Percentiles rank a stretch among this genome's conserved stretches.
Evolutionary conservation across 2,113 vertebrate species (phyloP).

Genomic region (Cynoglossus semilaevis): DNA sequence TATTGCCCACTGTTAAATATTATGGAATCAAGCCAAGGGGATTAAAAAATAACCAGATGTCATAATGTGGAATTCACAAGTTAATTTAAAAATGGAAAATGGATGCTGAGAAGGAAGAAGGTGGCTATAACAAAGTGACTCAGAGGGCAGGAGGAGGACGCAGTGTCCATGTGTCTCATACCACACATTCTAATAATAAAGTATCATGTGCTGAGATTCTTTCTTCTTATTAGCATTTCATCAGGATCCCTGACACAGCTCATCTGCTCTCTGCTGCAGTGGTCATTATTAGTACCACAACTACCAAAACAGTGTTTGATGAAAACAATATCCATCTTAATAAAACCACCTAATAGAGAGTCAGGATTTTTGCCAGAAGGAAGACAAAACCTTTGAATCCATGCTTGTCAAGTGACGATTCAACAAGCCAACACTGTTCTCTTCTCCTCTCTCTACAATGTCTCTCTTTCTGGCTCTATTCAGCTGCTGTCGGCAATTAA

Average conservation of each 20-base stretch:
- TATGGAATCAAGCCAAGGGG: conserved; percentile 63
- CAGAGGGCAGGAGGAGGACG: conserved; percentile 51
- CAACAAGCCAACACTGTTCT: conserved; percentile 66
- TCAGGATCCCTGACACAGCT: conserved; percentile 19
- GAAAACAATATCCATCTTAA: conserved; percentile 55
- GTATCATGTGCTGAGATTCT: conserved; percentile 21
- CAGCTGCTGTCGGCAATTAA: conserved; percentile 79
- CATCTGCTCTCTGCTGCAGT: conserved; percentile 14
- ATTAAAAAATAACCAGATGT: conserved; percentile 66
- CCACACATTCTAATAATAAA: conserved; percentile 48
- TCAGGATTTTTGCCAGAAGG: conserved; percentile 56
- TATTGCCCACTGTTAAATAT: conserved; percentile 65
- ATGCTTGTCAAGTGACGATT: conserved; percentile 62
- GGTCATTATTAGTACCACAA: conserved; percentile 4
- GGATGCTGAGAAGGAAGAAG: conserved; percentile 42
- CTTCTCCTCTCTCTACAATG: conserved; percentile 48
- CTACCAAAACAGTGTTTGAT: conserved; percentile 23
- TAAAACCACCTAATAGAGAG: conserved; percentile 46
- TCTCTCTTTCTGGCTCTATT: conserved; percentile 62
- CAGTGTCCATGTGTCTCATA: conserved; percentile 34
- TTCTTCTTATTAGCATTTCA: conserved; percentile 12
- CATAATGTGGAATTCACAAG: conserved; percentile 68
- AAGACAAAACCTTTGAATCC: conserved; percentile 66
- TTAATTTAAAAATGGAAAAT: conserved; percentile 55
- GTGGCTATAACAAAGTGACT: conserved; percentile 49